Evolutionary conservation across 2,113 vertebrate genomes (phyloP).

Genomic region (Bucco capensis): DNA sequence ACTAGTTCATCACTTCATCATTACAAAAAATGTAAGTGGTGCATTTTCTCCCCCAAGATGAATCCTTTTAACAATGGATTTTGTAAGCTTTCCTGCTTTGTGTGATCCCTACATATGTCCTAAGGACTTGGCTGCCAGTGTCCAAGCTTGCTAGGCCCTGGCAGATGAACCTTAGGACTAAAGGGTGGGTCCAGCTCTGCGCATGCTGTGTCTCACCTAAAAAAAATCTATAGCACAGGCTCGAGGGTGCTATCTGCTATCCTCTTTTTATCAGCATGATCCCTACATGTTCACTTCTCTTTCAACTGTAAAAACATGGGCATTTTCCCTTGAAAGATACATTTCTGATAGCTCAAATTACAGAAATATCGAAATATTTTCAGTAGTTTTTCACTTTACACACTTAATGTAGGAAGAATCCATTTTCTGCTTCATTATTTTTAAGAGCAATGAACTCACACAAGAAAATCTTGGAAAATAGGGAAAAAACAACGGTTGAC

Average conservation of each 20-base stretch:
- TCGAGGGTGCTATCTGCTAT: no score
- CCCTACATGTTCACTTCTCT: neutral
- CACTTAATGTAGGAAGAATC: neutral
- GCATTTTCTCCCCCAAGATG: neutral
- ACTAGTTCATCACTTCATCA: neutral
- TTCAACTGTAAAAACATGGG: accelerated
- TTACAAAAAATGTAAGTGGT: neutral
- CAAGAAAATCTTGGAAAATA: neutral
- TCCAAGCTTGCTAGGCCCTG: no score
- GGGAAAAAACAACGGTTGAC: accelerated
- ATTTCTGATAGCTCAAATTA: neutral
- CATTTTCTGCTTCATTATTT: neutral
- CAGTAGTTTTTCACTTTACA: neutral
- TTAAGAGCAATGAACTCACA: neutral
- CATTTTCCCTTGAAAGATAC: neutral
- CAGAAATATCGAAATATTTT: neutral
- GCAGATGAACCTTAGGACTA: no score
- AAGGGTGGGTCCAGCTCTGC: no score
- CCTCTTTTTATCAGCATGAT: no score
- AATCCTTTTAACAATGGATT: neutral
- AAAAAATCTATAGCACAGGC: no score
- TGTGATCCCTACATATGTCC: neutral
- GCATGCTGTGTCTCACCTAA: no score
- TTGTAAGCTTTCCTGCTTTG: neutral
- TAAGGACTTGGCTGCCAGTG: no score